Base-by-base conservation (phyloP, 2,113 vertebrate genomes). In the Paedocypris sp. region DNA sequence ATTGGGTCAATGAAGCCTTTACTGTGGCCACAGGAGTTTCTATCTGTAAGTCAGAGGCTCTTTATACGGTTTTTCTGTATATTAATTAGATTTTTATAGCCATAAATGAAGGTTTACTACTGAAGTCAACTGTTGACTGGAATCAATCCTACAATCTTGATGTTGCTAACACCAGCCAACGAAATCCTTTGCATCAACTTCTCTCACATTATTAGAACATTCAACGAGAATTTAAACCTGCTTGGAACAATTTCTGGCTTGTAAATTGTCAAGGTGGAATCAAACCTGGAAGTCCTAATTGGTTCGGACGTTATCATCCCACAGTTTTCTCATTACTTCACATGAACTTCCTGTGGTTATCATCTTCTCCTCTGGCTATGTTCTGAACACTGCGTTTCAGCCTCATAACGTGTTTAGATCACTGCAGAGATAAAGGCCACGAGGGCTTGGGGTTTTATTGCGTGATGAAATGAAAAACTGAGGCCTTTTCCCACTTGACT, bases 391-490 rank as follows among this genome's bases (percentile, higher is more conserved):
- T 8, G 49, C 42, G n/a, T 52, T 63, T 42, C 36, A 51, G 20
- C 36, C 38, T 62, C 35, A 43, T 62, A 32, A 62, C 16, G 60
- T 32, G 20, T 49, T 54, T 25, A 64, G 49, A 54, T 56, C 50
- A 46, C 31, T 46, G 31, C 31, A 22, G 9, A 47, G 61, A 63
- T 45, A 53, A 63, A 45, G 29, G 38, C 61, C 50, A 63, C 28
- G 36, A 45, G 39, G 49, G 31, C 48, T 52, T 33, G 16, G 49
- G 22, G 39, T 53, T 53, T 47, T 45, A 53, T 54, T 64, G 50
- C 50, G 53, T 64, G 61, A 56, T 64, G 29, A 64, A 54, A 54
- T 64, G 41, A 38, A 63, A 36, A 63, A 63, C 38, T 33, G 38
- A 33, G 19, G 25, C 28, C 39, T 46, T 63, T 51, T 62, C 38